Evolutionary conservation across 2,888 invertebrate genomes (phyloP).

Genomic region (Scaptodrosophila latifasciaeformis): DNA sequence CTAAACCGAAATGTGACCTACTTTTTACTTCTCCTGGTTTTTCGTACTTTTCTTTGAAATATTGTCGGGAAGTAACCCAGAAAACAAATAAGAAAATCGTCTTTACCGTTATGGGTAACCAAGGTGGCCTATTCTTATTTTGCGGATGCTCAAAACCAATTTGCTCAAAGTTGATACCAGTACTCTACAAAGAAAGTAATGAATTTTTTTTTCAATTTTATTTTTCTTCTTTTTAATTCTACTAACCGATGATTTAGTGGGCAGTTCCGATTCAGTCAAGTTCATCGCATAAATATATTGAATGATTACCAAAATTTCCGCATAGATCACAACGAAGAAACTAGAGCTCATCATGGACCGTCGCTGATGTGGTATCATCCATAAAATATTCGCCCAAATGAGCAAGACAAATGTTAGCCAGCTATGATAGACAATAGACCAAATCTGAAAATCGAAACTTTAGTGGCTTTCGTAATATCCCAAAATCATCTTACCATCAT

Average conservation of each 20-base stretch:
- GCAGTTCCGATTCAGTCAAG: slow-evolving; percentile 87
- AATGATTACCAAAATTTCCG: slow-evolving; percentile 87
- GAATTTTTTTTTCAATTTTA: neutral
- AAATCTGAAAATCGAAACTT: slow-evolving; percentile 90
- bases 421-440: slow-evolving; percentile 99
- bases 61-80: slow-evolving; percentile 95
- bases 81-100: slow-evolving; percentile 93
- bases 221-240: neutral
- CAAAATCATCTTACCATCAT: slow-evolving; percentile 85
- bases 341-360: slow-evolving; percentile 93
- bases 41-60: slow-evolving; percentile 85
- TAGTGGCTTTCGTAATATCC: slow-evolving; percentile 22
- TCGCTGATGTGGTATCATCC: slow-evolving; percentile 96
- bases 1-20: slow-evolving; percentile 74
- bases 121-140: slow-evolving; percentile 77
- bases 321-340: slow-evolving; percentile 92
- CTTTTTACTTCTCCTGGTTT: slow-evolving; percentile 79
- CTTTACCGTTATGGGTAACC: slow-evolving; percentile 85
- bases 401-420: slow-evolving; percentile 97
- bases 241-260: slow-evolving; percentile 78
- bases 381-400: slow-evolving; percentile 94
- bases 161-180: slow-evolving; percentile 83
- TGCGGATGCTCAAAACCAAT: slow-evolving; percentile 86
- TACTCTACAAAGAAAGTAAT: slow-evolving; percentile 70
- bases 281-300: slow-evolving; percentile 93